A percentile compares a stretch with the other conserved stretches of the same genome.
Evolutionary conservation across 1,140 invertebrate species (phyloP).

Genomic region (Chrysopa pallens): DNA sequence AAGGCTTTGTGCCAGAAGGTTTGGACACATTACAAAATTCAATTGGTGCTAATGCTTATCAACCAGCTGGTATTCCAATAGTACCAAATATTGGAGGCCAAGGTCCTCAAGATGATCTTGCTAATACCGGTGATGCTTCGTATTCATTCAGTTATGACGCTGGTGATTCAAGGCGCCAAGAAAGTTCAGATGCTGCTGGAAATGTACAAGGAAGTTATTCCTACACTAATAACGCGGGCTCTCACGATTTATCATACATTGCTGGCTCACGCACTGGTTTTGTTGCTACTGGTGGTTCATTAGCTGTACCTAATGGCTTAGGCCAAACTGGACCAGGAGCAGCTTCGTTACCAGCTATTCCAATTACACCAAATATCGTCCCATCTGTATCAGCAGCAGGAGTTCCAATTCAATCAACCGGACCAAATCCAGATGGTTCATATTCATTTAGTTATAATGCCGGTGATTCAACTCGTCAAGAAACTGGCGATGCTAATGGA

Average conservation of each 20-base stretch:
- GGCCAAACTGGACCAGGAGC: conserved; percentile 1
- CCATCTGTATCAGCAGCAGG: neutral
- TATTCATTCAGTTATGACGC: conserved; percentile 9
- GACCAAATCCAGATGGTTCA: conserved; percentile 7
- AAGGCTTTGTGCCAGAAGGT: conserved; percentile 7
- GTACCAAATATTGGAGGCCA: neutral
- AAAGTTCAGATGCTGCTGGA: conserved; percentile 11
- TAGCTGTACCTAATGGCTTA: conserved; percentile 4
- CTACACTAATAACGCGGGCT: conserved; percentile 8
- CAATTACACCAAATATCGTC: neutral
- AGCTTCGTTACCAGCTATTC: neutral
- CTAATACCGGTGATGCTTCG: conserved; percentile 7
- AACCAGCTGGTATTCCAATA: neutral
- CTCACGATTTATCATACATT: conserved; percentile 8
- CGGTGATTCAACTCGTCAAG: conserved; percentile 8
- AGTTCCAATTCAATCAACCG: neutral
- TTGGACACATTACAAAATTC: neutral
- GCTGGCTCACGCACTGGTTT: conserved; percentile 13
- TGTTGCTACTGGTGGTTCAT: conserved; percentile 7
- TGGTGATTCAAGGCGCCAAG: conserved; percentile 9
- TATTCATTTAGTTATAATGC: conserved; percentile 12
- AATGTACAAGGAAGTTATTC: conserved; percentile 15
- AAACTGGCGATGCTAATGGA: conserved; percentile 10
- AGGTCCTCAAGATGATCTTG: neutral
- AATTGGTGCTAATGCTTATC: neutral